A percentile compares a stretch with the other conserved stretches of the same genome.
Evolutionary conservation across 1,140 invertebrate species (phyloP).

Genomic region (Penaeus chinensis): DNA sequence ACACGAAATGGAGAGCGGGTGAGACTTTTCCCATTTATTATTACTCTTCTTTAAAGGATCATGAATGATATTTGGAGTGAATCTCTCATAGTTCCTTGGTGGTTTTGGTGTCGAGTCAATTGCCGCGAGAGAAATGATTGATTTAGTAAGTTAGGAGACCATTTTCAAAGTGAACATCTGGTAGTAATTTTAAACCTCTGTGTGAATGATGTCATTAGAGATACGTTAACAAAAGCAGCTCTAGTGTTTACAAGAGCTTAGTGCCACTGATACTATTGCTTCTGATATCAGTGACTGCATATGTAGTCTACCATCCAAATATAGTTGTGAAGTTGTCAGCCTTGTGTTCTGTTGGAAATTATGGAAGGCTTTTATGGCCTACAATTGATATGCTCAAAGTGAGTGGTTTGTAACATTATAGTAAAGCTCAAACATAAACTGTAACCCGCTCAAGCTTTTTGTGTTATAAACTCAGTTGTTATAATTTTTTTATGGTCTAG

Average conservation of each 20-base stretch:
- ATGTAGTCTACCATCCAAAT: not conserved
- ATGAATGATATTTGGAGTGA: not conserved
- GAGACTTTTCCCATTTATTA: constrained; percentile 58
- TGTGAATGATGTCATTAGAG: not conserved
- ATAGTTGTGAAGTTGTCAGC: too few species aligned
- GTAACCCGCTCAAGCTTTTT: too few species aligned
- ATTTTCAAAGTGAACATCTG: not conserved
- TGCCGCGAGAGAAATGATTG: too few species aligned
- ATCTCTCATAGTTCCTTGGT: not conserved
- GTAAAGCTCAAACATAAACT: too few species aligned
- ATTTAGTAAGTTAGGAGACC: not conserved
- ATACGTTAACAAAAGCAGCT: not conserved
- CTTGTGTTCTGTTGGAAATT: too few species aligned
- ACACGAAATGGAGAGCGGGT: constrained; percentile 89
- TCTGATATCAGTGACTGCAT: not conserved
- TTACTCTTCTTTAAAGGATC: constrained; percentile 18
- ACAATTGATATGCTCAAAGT: too few species aligned
- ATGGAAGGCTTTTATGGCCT: too few species aligned
- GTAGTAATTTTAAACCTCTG: not conserved
- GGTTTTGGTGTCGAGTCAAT: not conserved
- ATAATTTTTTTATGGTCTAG: too few species aligned
- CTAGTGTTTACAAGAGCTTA: not conserved
- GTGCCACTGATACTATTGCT: not conserved
- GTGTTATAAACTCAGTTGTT: too few species aligned
- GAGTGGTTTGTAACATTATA: too few species aligned